Evolutionary conservation across 2,888 invertebrate genomes (phyloP).

Genomic region (Scaptomyza parva): DNA sequence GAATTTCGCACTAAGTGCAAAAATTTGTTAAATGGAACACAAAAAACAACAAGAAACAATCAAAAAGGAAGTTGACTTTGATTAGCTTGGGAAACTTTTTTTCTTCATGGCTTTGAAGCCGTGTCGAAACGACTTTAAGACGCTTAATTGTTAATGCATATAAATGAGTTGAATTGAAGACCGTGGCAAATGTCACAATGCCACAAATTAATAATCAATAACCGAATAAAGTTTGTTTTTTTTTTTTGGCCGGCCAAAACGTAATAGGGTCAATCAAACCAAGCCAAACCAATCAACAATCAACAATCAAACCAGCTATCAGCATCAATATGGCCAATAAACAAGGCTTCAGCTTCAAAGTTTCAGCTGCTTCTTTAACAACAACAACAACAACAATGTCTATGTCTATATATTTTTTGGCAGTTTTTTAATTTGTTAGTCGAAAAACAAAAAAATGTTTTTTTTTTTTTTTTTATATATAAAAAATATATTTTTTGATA

Average conservation of each 20-base stretch:
- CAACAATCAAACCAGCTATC: conserved; percentile 36
- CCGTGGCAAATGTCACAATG: conserved; percentile 69
- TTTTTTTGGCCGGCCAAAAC: no score
- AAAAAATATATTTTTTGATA: conserved; percentile 61
- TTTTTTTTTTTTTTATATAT: background rate
- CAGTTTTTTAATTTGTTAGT: conserved; percentile 71
- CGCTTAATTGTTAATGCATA: conserved; percentile 15
- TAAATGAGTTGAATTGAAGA: conserved; percentile 12
- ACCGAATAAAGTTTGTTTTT: conserved; percentile 20
- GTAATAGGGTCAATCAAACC: conserved; percentile 73
- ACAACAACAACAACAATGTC: background rate
- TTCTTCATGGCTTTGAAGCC: conserved; percentile 15
- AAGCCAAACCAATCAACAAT: no score
- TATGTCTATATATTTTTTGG: conserved; percentile 29
- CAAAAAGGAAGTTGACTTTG: conserved; percentile 35
- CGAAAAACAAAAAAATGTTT: conserved; percentile 62
- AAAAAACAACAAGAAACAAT: no score
- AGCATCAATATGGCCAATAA: conserved; percentile 40
- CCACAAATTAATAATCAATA: conserved; percentile 66
- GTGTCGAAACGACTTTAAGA: conserved; percentile 11
- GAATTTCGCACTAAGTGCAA: conserved; percentile 33
- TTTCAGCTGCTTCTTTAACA: conserved; percentile 37
- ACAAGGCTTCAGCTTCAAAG: conserved; percentile 55
- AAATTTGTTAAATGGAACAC: conserved; percentile 20
- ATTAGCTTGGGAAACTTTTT: conserved; percentile 41